Evolutionary conservation across 2,797 vertebrate species (phyloP), one percentile per base, ranked within the genome.

Genomic region (Echeneis naucrates): DNA sequence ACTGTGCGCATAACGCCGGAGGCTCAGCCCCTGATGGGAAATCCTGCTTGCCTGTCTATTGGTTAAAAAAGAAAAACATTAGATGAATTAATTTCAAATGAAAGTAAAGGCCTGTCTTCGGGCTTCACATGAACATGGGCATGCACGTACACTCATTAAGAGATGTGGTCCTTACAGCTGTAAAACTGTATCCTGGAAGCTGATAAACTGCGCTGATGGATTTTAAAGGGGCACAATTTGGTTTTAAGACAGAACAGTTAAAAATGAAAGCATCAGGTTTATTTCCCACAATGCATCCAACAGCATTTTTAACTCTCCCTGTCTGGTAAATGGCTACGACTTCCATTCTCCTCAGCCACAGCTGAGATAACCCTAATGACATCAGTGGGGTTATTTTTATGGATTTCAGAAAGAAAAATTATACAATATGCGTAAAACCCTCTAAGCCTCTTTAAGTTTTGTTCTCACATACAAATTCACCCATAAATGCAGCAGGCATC

Each of bases 21-120:
- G 60, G 68, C 73, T 77, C 75, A 38, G 75, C 47, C 70, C 72
- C 83, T 84, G 84, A 84, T 64, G 70, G 84, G 82, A 85, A 85
- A 88, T 83, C 82, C 80, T 80, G 14, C 72, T 51, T 38, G 61
- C 40, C 48, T 50, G 45, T 69, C 35, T 58, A 61, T 62, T 76
- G 40, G 44, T 57, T 30, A 16, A 74, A 53, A 21, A 73, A 53
- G 61, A 67, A 58, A 68, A 60, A 30, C 14, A 14, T 32, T 14
- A 23, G 30, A 57, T 24, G 56, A 75, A 80, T 77, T 72, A 66
- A 74, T 69, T 54, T 68, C 54, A 72, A 65, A 72, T 48, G 64
- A 56, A 80, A 84, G 80, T 75, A 72, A 77, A 79, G 57, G 27
- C 27, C 35, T 3, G 47, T 63, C 53, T 64, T 65, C 5, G 21